phyloP scores from a whole-genome alignment of 1,140 invertebrate genomes.

The Scaptomyza hsui region DNA sequence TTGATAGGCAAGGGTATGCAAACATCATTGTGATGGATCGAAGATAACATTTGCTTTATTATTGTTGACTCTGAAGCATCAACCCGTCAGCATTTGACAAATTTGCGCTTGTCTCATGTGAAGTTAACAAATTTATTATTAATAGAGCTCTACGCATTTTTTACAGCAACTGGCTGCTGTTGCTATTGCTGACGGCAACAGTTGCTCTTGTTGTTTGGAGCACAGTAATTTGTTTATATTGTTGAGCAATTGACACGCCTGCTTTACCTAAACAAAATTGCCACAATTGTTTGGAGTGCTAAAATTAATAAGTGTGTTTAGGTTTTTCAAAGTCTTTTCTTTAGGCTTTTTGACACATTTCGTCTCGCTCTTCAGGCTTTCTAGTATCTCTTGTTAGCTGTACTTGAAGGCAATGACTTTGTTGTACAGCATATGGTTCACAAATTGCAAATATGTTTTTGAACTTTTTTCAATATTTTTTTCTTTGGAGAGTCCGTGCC shows the following conservation, averaged over 20 bases:
- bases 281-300: constrained; percentile 74
- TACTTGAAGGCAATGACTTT: constrained; percentile 56
- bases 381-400: constrained; percentile 20
- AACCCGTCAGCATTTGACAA: constrained; percentile 41
- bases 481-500: constrained; percentile 6
- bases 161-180: constrained; percentile 14
- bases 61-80: constrained; percentile 28
- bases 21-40: constrained; percentile 8
- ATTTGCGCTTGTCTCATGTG: constrained; percentile 34
- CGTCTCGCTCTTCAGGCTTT: constrained; percentile 56
- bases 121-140: constrained; percentile 57
- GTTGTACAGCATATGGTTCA: constrained; percentile 25
- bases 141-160: constrained; percentile 35
- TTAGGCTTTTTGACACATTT: constrained; percentile 52
- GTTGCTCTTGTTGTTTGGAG: constrained; percentile 1
- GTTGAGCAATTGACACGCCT: constrained; percentile 77
- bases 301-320: constrained; percentile 74
- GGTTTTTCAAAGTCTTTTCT: constrained; percentile 43
- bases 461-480: no score
- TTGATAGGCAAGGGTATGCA: constrained; percentile 2
- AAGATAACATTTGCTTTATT: constrained; percentile 7
- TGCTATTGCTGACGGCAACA: constrained; percentile 30
- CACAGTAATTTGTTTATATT: constrained; percentile 73
- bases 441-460: constrained; percentile 25
- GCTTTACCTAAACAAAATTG: constrained; percentile 69